Percentiles rank a stretch among this genome's conserved stretches.
Evolutionary conservation across 2,797 vertebrate species (phyloP).

Genomic region (Geotrypetes seraphini): DNA sequence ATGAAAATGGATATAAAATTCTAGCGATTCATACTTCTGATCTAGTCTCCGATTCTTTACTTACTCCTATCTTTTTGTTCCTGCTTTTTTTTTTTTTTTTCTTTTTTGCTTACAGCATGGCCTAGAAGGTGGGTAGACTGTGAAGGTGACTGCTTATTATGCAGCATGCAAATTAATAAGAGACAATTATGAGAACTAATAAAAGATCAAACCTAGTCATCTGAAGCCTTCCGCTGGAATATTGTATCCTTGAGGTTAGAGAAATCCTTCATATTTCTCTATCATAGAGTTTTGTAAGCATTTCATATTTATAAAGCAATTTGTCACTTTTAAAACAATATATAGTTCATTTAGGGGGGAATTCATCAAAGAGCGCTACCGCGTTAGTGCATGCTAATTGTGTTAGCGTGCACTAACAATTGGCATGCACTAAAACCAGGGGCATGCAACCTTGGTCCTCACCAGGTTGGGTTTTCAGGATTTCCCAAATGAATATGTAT

Average conservation of each 20-base stretch:
- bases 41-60: conserved; percentile 42
- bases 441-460: too few species aligned
- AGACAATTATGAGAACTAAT: conserved; percentile 37
- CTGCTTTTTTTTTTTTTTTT: conserved; percentile 30
- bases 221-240: conserved; percentile 20
- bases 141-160: conserved; percentile 82
- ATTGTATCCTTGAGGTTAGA: conserved; percentile 28
- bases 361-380: too few species aligned
- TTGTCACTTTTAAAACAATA: too few species aligned
- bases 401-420: too few species aligned
- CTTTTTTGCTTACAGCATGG: conserved; percentile 66
- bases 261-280: conserved; percentile 17
- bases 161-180: conserved; percentile 40
- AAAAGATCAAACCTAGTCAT: conserved; percentile 32
- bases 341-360: too few species aligned
- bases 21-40: conserved; percentile 51
- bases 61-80: conserved; percentile 33
- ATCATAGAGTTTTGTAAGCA: conserved; percentile 25
- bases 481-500: too few species aligned
- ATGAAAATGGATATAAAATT: conserved; percentile 51
- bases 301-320: too few species aligned
- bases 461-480: too few species aligned
- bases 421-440: too few species aligned
- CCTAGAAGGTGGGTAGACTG: conserved; percentile 82
- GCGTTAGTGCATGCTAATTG: too few species aligned